phyloP scores from a whole-genome alignment of 1,140 invertebrate genomes.

The Pogonomyrmex californicus region DNA sequence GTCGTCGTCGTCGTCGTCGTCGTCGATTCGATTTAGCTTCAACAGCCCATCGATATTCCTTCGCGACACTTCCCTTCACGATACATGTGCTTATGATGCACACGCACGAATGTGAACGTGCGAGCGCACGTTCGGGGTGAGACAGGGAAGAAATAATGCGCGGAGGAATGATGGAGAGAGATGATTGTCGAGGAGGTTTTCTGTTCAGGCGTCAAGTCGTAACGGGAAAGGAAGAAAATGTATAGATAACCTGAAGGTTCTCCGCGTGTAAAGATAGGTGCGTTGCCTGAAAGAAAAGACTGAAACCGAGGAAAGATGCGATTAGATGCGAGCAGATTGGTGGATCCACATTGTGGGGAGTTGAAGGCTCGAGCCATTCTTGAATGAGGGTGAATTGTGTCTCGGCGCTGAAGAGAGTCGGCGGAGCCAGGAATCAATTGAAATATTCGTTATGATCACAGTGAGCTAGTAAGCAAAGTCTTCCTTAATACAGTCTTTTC shows the following conservation, averaged over 20 bases:
- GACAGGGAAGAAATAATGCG: slow-evolving; percentile 26
- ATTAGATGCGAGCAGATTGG: not conserved
- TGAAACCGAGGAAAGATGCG: not conserved
- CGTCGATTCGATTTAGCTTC: slow-evolving; percentile 65
- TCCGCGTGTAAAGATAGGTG: not conserved
- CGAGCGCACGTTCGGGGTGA: slow-evolving; percentile 26
- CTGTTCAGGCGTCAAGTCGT: not conserved
- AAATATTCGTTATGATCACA: not conserved
- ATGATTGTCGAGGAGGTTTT: slow-evolving; percentile 23
- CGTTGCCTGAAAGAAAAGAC: not conserved
- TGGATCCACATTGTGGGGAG: slow-evolving; percentile 9
- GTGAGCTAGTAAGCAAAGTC: slow-evolving; percentile 59
- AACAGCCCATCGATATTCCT: slow-evolving; percentile 51
- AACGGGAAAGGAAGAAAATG: slow-evolving; percentile 21
- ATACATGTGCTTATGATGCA: slow-evolving; percentile 38
- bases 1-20: slow-evolving; percentile 29
- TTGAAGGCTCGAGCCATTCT: not conserved
- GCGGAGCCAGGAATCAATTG: not conserved
- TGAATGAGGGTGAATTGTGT: not conserved
- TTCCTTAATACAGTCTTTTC: slow-evolving; percentile 57
- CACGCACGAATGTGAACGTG: slow-evolving; percentile 41
- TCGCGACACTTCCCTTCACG: slow-evolving; percentile 44
- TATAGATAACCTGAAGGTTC: not conserved
- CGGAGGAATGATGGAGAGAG: not conserved
- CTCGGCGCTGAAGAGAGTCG: not conserved